Evolutionary conservation across 2,797 vertebrate genomes (phyloP), one percentile per base, ranked within the genome.

Genomic region (Lindbergichthys nudifrons): DNA sequence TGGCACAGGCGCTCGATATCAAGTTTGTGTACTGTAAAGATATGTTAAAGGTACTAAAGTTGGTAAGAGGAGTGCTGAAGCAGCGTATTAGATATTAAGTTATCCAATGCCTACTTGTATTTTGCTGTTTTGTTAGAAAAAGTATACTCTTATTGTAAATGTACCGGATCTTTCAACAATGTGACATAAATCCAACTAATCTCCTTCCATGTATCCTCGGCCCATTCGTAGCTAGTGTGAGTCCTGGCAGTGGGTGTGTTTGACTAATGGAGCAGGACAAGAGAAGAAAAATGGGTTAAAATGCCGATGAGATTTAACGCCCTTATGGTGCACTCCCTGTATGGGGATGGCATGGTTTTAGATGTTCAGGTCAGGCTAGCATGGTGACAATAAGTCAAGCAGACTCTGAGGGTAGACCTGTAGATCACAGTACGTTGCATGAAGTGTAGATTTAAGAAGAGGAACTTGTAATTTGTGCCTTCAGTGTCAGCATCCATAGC

Each of bases 241-340:
- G 60, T 56, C 30, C 51, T 69, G 64, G 70, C 61, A 71, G 58
- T 53, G 60, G 43, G 73, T 57, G 60, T 54, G 46, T 59, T 39
- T 71, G 77, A 85, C 78, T 54, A 68, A 81, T 73, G 47, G 66
- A 80, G 43, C 43, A 36, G 41, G 75, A 81, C 59, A 70, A 52
- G 58, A 60, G 47, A 83, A 77, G 75, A 79, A 36, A 73, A 87
- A 87, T 71, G 62, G 66, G 56, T 73, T 43, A 52, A 73, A 65
- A 82, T 36, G 36, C 18, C 21, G 18, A 30, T 61, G 67, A 74
- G 60, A 82, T 65, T 73, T 81, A 59, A 61, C 5, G 65, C 46
- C 64, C 36, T 67, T 43, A 64, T 10, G 36, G 65, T 19, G n/a
- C 52, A 36, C 10, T 19, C 39, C 16, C 21, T 48, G 21, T 23